Percentiles rank a stretch among this genome's conserved stretches.
Evolutionary conservation across 2,888 invertebrate species (phyloP).

Genomic region (Tolmerus cingulatus): DNA sequence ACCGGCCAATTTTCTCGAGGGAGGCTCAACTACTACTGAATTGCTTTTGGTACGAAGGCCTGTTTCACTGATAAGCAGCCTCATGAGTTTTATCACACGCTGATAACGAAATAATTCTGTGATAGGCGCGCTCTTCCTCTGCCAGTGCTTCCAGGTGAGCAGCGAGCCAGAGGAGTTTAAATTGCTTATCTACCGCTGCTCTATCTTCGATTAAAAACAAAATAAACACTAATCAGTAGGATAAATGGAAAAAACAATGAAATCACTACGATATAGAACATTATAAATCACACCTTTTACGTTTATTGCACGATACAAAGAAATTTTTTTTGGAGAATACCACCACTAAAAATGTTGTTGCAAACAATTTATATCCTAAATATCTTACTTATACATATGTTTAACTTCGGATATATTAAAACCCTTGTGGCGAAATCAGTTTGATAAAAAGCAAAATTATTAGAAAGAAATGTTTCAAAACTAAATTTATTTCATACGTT

Average conservation of each 20-base stretch:
- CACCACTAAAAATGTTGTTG: no score
- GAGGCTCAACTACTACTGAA: neutral
- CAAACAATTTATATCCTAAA: no score
- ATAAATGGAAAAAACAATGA: neutral
- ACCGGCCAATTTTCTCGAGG: neutral
- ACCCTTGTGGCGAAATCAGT: no score
- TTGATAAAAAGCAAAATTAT: no score
- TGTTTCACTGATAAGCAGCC: neutral
- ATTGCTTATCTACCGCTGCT: slow-evolving; percentile 88
- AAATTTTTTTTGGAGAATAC: no score
- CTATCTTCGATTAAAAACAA: slow-evolving; percentile 73
- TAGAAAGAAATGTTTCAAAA: no score
- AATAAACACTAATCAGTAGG: neutral
- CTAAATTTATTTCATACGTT: no score
- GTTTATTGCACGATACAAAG: no score
- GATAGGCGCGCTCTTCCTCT: neutral
- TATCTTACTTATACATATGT: no score
- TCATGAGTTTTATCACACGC: neutral
- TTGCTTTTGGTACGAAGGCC: neutral
- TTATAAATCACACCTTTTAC: neutral
- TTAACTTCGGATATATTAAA: no score
- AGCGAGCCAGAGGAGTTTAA: slow-evolving; percentile 56
- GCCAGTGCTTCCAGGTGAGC: neutral
- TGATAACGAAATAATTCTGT: neutral
- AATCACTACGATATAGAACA: neutral